These are phyloP conservation scores for Telmatochromis sp. DNA, from an alignment of 2,113 vertebrate genomes.

Conservation along the genomic window DNA sequence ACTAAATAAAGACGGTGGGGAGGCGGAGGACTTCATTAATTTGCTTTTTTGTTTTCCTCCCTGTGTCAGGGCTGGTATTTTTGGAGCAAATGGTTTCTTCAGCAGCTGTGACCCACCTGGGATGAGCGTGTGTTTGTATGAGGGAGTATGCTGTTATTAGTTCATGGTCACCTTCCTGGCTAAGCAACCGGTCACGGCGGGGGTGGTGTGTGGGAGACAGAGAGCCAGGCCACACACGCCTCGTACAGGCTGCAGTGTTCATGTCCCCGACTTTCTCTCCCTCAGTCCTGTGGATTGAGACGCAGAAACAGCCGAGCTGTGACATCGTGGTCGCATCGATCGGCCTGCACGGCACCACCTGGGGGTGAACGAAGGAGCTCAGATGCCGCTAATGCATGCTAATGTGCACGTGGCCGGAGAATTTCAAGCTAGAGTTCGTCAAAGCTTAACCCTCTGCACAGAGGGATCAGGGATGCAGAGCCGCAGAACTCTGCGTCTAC, in stretches of 20 bases:
- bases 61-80: constrained; percentile 57
- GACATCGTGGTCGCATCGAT: background rate
- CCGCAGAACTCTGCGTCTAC: constrained; percentile 21
- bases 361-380: constrained; percentile 18
- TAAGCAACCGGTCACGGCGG: constrained; percentile 8
- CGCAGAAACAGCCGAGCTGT: background rate
- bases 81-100: constrained; percentile 53
- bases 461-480: constrained; percentile 6
- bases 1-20: constrained; percentile 28
- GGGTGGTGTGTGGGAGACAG: background rate
- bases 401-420: background rate
- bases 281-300: constrained; percentile 1
- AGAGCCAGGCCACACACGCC: constrained; percentile 43
- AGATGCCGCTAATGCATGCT: background rate
- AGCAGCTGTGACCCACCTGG: constrained; percentile 71
- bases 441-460: background rate
- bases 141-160: constrained; percentile 54
- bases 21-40: constrained; percentile 50
- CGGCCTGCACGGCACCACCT: background rate
- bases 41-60: constrained; percentile 28
- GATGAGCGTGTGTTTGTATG: constrained; percentile 38
- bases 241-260: constrained; percentile 28
- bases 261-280: constrained; percentile 11
- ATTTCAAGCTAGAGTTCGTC: background rate
- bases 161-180: constrained; percentile 60